phyloP scores from a whole-genome alignment of 2,113 vertebrate genomes.

The Tinamus guttatus region DNA sequence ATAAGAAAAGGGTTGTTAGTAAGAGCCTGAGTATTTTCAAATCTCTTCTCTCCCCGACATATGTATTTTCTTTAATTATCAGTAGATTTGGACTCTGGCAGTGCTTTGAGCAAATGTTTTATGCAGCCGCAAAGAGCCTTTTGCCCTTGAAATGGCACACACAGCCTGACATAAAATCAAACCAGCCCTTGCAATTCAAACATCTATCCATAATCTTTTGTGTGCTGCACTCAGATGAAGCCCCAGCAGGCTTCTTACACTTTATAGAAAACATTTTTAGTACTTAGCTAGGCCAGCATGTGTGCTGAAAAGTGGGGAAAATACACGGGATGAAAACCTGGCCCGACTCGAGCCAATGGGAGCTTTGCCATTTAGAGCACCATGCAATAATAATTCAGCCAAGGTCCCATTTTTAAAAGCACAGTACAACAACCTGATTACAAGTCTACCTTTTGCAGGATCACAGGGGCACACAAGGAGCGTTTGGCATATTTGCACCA shows the following conservation, averaged over 20 bases:
- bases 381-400: neutral
- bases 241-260: neutral
- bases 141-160: neutral
- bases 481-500: neutral
- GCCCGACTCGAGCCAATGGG: neutral
- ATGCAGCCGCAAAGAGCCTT: neutral
- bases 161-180: neutral
- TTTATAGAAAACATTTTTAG: neutral
- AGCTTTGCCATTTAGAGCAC: neutral
- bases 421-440: neutral
- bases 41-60: neutral
- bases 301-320: neutral
- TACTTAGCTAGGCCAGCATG: neutral
- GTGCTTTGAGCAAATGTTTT: neutral
- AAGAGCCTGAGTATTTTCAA: neutral
- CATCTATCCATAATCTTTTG: neutral
- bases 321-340: neutral
- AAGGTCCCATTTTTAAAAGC: neutral
- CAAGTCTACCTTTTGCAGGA: neutral
- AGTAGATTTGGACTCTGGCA: neutral
- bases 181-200: slow-evolving; percentile 8
- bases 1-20: neutral
- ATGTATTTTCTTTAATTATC: slow-evolving; percentile 35
- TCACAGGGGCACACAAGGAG: slow-evolving; percentile 21
- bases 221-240: neutral